Base-by-base conservation (phyloP, 2,888 invertebrate species). In the Sphaerophoria rueppellii region DNA sequence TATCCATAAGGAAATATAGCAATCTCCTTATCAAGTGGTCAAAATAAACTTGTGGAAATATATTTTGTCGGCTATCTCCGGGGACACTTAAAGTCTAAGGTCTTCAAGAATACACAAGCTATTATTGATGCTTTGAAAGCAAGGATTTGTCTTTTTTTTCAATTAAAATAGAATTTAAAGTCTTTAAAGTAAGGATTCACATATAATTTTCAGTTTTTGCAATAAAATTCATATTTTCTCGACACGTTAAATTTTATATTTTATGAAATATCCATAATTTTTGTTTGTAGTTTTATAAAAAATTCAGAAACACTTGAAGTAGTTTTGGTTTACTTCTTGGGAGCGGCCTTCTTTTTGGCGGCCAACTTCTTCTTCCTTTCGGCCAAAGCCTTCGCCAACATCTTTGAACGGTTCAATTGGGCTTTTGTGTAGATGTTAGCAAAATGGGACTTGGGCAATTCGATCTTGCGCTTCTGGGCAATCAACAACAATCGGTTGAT, bases 401-500 rank as follows among this genome's bases (percentile, higher is more conserved):
- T 88, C 69, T 89, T 89, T 54, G 90, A 88, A 85, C 92, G 91
- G 78, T 91, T 90, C 43, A 89, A 90, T 40, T 89, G 89, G 43
- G 89, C 90, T 86, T 91, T 91, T 69, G 88, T 89, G 43, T 91
- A 90, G 55, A 90, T 89, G 74, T 89, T 89, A 48, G 92, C 91
- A 85, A 91, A 92, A 87, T 92, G 91, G 16, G 89, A 89, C 81
- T 91, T 91, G 71, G 91, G 91, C 88, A 91, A 88, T 82, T 90
- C 89, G 73, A 91, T 89, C 6, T 91, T 91, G 87, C 95, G 94
- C 91, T 96, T 96, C 92, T 96, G 95, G 78, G 96, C 96, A 50
- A 95, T 89, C 16, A 93, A 92, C 87, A 95, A 89, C 16, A 95
- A 94, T 87, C 93, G 94, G 81, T 93, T 91, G 63, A 94, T 92